Base-by-base conservation (phyloP, 2,888 invertebrate species). In the Beris morrisii region DNA sequence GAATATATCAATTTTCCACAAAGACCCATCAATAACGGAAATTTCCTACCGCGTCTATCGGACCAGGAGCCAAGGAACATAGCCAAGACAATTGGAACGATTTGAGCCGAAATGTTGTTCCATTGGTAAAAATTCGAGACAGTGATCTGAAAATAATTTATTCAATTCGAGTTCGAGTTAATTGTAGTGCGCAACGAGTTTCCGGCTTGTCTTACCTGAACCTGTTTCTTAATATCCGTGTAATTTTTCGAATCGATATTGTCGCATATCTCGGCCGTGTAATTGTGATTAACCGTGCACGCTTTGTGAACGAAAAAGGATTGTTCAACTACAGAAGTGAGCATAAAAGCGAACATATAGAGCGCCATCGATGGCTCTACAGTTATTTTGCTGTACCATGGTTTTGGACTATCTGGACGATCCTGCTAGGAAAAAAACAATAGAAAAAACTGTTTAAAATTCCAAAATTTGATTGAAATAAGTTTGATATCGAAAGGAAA, bases 311-410 rank as follows among this genome's bases (percentile, higher is more conserved):
- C 83, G 75, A 90, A 92, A 74, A 92, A 90, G 32, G 89, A 86
- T 76, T 92, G 91, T 74, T 93, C 92, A 43, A 90, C 85, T 0
- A 93, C 91, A 67, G 86, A 87, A 4, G 92, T 93, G 59, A 87
- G 84, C 90, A 92, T 91, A 74, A 87, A 91, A 1, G 93, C 91
- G 83, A 93, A 86, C 92, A 95, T 93, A 76, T 93, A 95, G 2
- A 94, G 82, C 76, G 93, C 90, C 87, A 95, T 87, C 0, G 91
- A 86, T 0, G 95, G 94, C 75, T 95, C 95, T 28, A 95, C 92
- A 0, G 93, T 88, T 64, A 91, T 83, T 50, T 71, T 64, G 31
- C 67, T 65, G 45, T 71, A 73, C 72, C 73, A 74, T 61, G 63
- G 44, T 22, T 22, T 22, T 22, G 22, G 22, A 22, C 2, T 9